A percentile compares a stretch with the other conserved stretches of the same genome.
Conservation (phyloP, 2,797 vertebrate genomes). For the Gallirallus australis region DNA sequence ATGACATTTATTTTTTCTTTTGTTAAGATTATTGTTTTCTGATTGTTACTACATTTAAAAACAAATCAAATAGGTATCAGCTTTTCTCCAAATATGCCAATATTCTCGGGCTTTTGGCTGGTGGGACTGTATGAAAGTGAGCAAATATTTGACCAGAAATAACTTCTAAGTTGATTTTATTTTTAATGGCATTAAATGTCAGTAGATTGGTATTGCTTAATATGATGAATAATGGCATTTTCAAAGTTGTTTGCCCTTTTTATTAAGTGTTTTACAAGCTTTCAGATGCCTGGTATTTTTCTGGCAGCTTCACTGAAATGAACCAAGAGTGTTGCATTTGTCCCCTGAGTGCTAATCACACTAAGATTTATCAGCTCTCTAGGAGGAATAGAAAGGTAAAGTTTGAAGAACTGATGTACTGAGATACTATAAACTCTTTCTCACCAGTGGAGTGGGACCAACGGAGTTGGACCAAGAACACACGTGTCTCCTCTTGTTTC, state of each 20-base stretch:
- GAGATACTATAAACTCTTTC: not conserved
- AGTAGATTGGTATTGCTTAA: not conserved
- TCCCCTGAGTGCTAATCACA: not conserved
- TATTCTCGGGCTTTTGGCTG: not conserved
- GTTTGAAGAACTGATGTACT: not conserved
- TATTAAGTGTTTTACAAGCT: not conserved
- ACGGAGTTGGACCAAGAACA: rapidly evolving
- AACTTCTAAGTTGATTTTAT: not conserved
- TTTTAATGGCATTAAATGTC: not conserved
- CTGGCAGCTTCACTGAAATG: not conserved
- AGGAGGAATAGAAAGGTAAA: not conserved
- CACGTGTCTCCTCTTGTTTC: not conserved
- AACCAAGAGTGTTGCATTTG: not conserved
- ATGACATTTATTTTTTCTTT: not conserved
- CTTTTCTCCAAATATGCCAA: not conserved
- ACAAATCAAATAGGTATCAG: not conserved
- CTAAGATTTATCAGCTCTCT: not conserved
- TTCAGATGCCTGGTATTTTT: not conserved
- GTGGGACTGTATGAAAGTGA: not conserved
- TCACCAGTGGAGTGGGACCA: not conserved
- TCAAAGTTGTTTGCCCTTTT: not conserved
- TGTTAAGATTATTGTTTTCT: not conserved
- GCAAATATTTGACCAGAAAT: not conserved
- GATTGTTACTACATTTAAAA: not conserved
- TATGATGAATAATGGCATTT: not conserved